Evolutionary conservation across 30 jellyfish, hydroid and myxozoan genomes (phyloP), one percentile per base, ranked within the genome.

Genomic region (Hydractinia echinata): DNA sequence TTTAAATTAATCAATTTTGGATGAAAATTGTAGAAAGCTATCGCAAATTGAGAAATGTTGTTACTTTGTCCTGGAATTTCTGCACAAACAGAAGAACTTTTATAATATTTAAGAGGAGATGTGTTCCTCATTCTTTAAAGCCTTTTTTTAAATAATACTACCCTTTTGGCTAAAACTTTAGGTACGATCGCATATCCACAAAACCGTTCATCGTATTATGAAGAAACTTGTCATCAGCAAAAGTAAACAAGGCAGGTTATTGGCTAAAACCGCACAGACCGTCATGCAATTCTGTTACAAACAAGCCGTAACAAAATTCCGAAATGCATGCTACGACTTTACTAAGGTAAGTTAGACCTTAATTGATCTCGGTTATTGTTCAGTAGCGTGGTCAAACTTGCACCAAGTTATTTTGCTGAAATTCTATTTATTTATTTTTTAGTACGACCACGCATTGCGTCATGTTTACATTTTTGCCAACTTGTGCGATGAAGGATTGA

Each of bases 371-470:
- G 18, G 69, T 16, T 11, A 44, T 51, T 64, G 74, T 64, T 64
- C 4, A 64, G 10, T 13, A 2, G 7, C 6, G 9, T 48, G 7
- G 50, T 51, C 61, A 21, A 30, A 51, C 61, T 7, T n/a, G 39
- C 44, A 55, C 15, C 54, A 18, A 49, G 16, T 11, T 61, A 4
- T 8, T 6, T 70, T 9, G 58, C 58, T 5, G 5, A n/a, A 68
- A 5, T 54, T 51, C 1, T 51, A 66, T 67, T 81, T 54, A 54
- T 60, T 64, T 82, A 30, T 54, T 51, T 83, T 84, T n/a, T 79
- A 92, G 98, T 84, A 92, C 52, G 98, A 92, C 53, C 84, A 92
- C 81, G 98, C 98, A 8, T 81, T 92, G n/a, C 89, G 98, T 18
- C 98, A 92, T 55, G 82, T 92, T 44, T 92, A 55, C 82, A 95